Conservation (phyloP, 2,888 invertebrate genomes). For the Uropetala carovei region DNA sequence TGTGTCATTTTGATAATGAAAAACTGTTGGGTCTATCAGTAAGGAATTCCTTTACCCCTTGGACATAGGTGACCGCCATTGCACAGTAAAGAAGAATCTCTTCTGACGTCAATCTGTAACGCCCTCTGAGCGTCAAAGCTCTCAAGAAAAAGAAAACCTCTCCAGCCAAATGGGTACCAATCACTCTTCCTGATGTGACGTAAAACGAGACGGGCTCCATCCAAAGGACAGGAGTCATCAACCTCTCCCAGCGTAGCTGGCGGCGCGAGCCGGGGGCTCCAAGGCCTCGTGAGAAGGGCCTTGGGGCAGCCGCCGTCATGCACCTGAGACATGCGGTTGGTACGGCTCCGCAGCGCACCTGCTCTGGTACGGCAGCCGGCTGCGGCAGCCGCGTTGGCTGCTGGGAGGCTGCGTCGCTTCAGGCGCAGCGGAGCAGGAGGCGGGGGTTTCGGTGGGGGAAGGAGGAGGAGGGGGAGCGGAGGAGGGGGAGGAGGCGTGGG, state of each 20-base stretch:
- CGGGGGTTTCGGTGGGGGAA: background rate
- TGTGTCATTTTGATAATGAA: too few relatives aligned
- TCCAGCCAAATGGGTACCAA: too few relatives aligned
- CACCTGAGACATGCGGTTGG: constrained; percentile 56
- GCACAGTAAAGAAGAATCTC: too few relatives aligned
- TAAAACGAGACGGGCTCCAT: background rate
- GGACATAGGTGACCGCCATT: too few relatives aligned
- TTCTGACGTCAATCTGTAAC: too few relatives aligned
- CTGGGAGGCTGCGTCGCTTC: constrained; percentile 36
- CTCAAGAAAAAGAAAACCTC: too few relatives aligned
- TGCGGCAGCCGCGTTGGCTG: constrained; percentile 58
- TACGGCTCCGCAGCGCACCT: constrained; percentile 53
- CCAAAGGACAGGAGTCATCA: background rate
- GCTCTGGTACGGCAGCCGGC: constrained; percentile 57
- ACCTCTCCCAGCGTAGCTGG: background rate
- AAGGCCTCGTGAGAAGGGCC: constrained; percentile 52
- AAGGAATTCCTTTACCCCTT: too few relatives aligned
- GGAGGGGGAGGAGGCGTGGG: constrained; percentile 7
- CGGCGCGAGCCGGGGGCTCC: background rate
- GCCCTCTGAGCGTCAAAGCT: too few relatives aligned
- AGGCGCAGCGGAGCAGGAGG: constrained; percentile 8
- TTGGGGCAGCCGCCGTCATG: constrained; percentile 58
- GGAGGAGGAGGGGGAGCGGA: background rate
- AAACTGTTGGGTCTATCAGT: too few relatives aligned
- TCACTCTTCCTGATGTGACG: constrained; percentile 8